Conservation (phyloP, 2,888 invertebrate species). For the Leptodirus hochenwartii region DNA sequence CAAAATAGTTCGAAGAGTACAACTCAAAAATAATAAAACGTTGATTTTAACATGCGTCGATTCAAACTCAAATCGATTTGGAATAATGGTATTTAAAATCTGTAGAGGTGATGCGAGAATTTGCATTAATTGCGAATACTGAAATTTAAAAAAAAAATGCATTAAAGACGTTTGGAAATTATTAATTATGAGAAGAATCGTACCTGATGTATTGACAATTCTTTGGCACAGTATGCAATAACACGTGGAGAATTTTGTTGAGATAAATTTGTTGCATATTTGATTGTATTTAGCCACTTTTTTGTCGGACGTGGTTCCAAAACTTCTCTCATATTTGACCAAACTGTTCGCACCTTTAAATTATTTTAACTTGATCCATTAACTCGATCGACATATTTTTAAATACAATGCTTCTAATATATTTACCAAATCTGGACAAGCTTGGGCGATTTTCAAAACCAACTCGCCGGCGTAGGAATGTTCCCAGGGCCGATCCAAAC, state of each 20-base stretch:
- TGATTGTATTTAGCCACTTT: constrained; percentile 32
- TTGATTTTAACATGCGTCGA: neutral
- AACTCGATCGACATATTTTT: no score
- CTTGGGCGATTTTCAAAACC: constrained; percentile 39
- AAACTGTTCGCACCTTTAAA: no score
- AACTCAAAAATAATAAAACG: no score
- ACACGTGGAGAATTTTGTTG: constrained; percentile 30
- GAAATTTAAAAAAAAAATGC: constrained; percentile 12
- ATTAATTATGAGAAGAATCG: constrained; percentile 9
- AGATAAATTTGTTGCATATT: constrained; percentile 30
- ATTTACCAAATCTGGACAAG: constrained; percentile 57
- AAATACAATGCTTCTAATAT: no score
- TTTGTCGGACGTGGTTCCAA: constrained; percentile 39
- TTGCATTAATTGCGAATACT: constrained; percentile 21
- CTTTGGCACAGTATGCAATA: constrained; percentile 29
- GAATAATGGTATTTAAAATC: constrained; percentile 16
- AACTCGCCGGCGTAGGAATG: constrained; percentile 43
- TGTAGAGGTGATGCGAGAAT: constrained; percentile 19
- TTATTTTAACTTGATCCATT: no score
- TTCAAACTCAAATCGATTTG: neutral
- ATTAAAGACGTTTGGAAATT: neutral
- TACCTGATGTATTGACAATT: constrained; percentile 33
- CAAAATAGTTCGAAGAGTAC: no score
- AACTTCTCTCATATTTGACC: constrained; percentile 36
- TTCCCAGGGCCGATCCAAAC: constrained; percentile 50